Conservation (phyloP, 1,140 invertebrate genomes). For the Pseudoatta argentina region DNA sequence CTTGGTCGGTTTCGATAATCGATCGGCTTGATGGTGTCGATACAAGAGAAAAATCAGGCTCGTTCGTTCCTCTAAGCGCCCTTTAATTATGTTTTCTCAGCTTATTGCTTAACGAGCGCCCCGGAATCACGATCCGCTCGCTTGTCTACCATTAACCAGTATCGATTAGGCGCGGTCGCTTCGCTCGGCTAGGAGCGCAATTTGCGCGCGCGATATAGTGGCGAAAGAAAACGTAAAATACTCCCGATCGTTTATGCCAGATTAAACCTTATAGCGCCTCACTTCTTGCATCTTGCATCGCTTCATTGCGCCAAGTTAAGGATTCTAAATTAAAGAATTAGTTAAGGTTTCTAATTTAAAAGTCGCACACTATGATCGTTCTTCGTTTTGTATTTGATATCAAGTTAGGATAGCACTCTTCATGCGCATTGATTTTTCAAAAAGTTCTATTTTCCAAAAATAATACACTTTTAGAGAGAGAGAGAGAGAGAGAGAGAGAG, state of each 20-base stretch:
- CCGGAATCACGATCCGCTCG: slow-evolving; percentile 54
- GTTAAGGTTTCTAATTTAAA: neutral
- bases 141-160: slow-evolving; percentile 61
- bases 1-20: slow-evolving; percentile 61
- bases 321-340: neutral
- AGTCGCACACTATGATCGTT: neutral
- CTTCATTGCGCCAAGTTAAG: slow-evolving; percentile 12
- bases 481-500: too few species aligned
- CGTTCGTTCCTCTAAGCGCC: slow-evolving; percentile 55
- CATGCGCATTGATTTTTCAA: neutral
- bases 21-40: slow-evolving; percentile 40
- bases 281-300: slow-evolving; percentile 1
- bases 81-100: slow-evolving; percentile 66
- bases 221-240: slow-evolving; percentile 72
- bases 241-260: slow-evolving; percentile 31
- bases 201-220: slow-evolving; percentile 52
- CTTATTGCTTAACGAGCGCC: slow-evolving; percentile 61
- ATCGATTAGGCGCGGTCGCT: slow-evolving; percentile 59
- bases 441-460: neutral
- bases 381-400: neutral
- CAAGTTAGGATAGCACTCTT: neutral
- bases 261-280: slow-evolving; percentile 18
- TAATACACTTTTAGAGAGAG: neutral
- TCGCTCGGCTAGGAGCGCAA: slow-evolving; percentile 30
- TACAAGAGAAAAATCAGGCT: slow-evolving; percentile 50